Evolutionary conservation across 92 coral and sea anemone species (phyloP), one percentile per base, ranked within the genome.

Genomic region (Siderastrea radians): DNA sequence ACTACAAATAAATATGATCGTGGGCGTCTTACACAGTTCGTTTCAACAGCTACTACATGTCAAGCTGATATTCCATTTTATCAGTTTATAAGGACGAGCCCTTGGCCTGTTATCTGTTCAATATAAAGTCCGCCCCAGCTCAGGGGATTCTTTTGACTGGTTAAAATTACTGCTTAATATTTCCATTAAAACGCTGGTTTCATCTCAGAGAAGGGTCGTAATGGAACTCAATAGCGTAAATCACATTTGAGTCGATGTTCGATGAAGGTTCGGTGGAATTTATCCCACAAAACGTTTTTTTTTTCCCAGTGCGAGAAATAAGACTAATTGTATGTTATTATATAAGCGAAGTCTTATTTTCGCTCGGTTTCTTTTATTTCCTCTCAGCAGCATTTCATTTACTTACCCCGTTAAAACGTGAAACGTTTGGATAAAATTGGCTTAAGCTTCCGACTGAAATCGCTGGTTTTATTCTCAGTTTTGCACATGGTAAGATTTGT

Each of bases 71-170:
- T 80, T 50, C 3, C 54, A 46, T 46, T 44, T 61, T 49, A 66
- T 64, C 50, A 80, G 38, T 46, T 67, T 17, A 50, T 48, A 51
- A 43, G 48, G 16, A 14, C 26, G 47, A 59, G 81, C 45, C 74
- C 63, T 80, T 80, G 84, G 47, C 74, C n/a, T 44, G 57, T 65
- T 51, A 80, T 66, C 74, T 65, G n/a, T 66, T 49, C 7, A 49
- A 57, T 55, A 64, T 16, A 62, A 48, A 16, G 54, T 38, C 45
- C 59, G 3, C 43, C n/a, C 84, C 6, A 1, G 50, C 15, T 1
- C 74, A 5, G 47, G 7, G n/a, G 50, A 44, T 44, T 3, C 17
- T 44, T 75, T 44, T 46, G 46, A 78, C 47, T 78, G 82, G 82
- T 78, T 47, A 26, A 13, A 58, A 58, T 76, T 58, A 46, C 48